Evolutionary conservation across 1,140 invertebrate genomes (phyloP), one percentile per base, ranked within the genome.

Genomic region (Drosophila punjabiensis): DNA sequence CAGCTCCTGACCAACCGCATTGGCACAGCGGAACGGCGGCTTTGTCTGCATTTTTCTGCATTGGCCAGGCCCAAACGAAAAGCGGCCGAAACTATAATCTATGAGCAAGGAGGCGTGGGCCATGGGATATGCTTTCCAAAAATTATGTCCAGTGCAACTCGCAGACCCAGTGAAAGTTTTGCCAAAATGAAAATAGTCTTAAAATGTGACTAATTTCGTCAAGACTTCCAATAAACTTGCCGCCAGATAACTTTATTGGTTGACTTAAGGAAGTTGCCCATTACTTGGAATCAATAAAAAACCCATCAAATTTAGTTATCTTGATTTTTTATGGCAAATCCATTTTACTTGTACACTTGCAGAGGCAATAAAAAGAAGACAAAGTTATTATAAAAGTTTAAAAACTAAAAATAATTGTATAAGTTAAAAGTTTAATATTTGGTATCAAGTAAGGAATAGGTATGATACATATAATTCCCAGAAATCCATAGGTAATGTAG

Each of bases 121-220:
- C 33, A 64, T 74, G 74, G 81, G 83, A 80, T 67, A 87, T 69
- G 77, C 82, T 89, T 88, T 90, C 78, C 66, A 78, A 81, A 82
- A 70, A 65, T 10, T 47, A 33, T 47, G 61, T 67, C 63, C 35
- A 52, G 32, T 52, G 63, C 64, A 24, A 24, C 24, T 24, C 24
- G 24, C 24, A 24, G 24, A 24, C 24, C 24, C 24, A 56, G 70
- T 74, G 70, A 74, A 74, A 74, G 70, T 74, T n/a, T n/a, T 74
- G 35, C 37, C 35, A 73, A 66, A 63, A 74, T 73, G 45, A 43
- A n/a, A n/a, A 52, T 61, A 18, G 32, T 43, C 52, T 59, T 48
- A 20, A 58, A 68, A 74, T 62, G 70, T 73, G 70, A 74, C 70
- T 74, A 73, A 74, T 74, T 74, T 74, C 55, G 70, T 74, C 69